Evolutionary conservation across 2,113 vertebrate species (phyloP), one percentile per base, ranked within the genome.

Genomic region (Ammodytes marinus): DNA sequence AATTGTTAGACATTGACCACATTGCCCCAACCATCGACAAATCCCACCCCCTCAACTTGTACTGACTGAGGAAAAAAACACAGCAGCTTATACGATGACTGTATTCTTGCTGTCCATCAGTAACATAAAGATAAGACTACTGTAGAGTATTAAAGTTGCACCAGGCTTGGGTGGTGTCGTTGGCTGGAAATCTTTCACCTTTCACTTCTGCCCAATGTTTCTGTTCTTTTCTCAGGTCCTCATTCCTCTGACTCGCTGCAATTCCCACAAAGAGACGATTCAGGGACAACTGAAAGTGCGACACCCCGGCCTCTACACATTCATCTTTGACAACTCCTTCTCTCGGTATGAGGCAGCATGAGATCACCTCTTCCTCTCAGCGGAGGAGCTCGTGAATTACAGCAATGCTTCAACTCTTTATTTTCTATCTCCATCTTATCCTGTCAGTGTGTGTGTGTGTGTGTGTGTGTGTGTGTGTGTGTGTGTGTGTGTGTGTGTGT

Each of bases 241-340:
- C 86, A 99, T 99, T 86, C 96, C 97, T 57, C 95, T 96, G 79
- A 99, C 97, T 15, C 97, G 97, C 64, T 99, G 98, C 91, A 96
- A 94, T 81, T 96, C 98, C 43, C 97, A 99, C 90, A 97, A 96
- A 91, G 97, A 99, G 91, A 97, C 88, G 37, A 96, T 99, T 85
- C 96, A 93, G 86, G 98, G 98, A 5, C 96, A 98, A 82, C 95
- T 99, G 79, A 99, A 99, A 89, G 97, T 95, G 19, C 94, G 96
- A 70, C 94, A 92, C 0, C 74, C 96, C 0, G 98, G 98, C 76
- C 86, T 97, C 87, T 99, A 99, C 94, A 94, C 93, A 0, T 96
- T 99, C 46, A 94, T 99, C 93, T 99, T 99, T 54, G 98, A 99
- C 95, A 99, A 99, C 89, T 98, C 98, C 1, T 99, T 98, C 79